These are phyloP conservation scores for Felis chaus DNA, from an alignment of 2,113 vertebrate genomes.

Conservation along the genomic window DNA sequence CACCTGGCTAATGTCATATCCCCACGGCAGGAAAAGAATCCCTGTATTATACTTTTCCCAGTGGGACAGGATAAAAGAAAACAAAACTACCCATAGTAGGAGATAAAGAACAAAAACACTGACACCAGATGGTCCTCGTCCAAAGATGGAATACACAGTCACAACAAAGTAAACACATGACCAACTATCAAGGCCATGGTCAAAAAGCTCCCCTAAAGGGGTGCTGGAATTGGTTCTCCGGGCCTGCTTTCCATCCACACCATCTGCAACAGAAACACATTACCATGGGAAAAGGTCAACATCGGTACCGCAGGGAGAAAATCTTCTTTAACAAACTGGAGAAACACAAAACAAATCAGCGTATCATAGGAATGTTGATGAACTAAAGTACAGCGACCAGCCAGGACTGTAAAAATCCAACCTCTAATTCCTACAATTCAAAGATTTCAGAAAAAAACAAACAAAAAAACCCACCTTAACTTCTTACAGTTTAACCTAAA, in stretches of 20 bases:
- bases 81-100: constrained; percentile 97
- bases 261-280: constrained; percentile 86
- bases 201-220: constrained; percentile 97
- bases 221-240: constrained; percentile 98
- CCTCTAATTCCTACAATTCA: background rate
- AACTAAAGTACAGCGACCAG: background rate
- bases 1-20: constrained; percentile 99
- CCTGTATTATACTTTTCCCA: constrained; percentile 99
- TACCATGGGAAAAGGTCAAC: background rate
- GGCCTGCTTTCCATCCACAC: constrained; percentile 98
- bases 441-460: constrained; percentile 16
- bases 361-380: background rate
- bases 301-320: accelerated
- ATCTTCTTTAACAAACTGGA: background rate
- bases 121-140: constrained; percentile 92
- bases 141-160: constrained; percentile 98
- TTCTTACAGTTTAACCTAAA: constrained; percentile 9
- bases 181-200: constrained; percentile 99
- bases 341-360: background rate
- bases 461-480: background rate
- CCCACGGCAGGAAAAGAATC: constrained; percentile 98
- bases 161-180: constrained; percentile 98
- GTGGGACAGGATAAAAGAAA: constrained; percentile 98
- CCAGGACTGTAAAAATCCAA: background rate
- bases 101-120: constrained; percentile 92